Percentiles rank a stretch among this genome's conserved stretches.
phyloP scores from a whole-genome alignment of 1,140 invertebrate genomes.

The Diachasmimorpha longicaudata region DNA sequence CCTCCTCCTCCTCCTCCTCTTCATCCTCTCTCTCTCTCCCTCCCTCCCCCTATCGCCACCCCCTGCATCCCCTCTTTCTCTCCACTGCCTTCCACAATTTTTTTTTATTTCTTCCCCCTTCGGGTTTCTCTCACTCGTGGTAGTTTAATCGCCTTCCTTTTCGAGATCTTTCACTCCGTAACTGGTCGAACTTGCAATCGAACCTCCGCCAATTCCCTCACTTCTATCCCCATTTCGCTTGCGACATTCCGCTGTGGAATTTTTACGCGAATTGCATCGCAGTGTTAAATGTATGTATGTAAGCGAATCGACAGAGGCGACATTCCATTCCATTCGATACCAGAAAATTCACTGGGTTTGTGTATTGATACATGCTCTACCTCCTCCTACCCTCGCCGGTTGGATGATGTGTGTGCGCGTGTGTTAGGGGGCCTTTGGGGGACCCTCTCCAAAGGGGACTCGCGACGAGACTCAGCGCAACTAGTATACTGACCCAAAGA shows the following conservation, averaged over 20 bases:
- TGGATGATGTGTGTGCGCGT: not conserved
- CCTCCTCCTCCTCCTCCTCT: slow-evolving; percentile 19
- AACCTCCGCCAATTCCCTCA: slow-evolving; percentile 31
- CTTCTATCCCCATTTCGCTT: slow-evolving; percentile 6
- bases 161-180: slow-evolving; percentile 52
- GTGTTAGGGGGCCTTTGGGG: slow-evolving; percentile 10
- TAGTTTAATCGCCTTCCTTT: slow-evolving; percentile 50
- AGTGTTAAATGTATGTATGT: slow-evolving; percentile 4
- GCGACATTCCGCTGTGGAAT: slow-evolving; percentile 19
- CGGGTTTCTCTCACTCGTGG: slow-evolving; percentile 2
- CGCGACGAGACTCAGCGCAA: slow-evolving; percentile 29
- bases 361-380: not conserved
- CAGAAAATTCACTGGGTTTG: not conserved
- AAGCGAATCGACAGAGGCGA: slow-evolving; percentile 35
- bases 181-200: slow-evolving; percentile 44
- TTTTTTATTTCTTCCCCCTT: not conserved
- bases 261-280: slow-evolving; percentile 11
- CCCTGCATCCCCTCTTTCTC: slow-evolving; percentile 17
- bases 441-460: slow-evolving; percentile 13
- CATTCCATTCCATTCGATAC: slow-evolving; percentile 39
- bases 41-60: too few species aligned
- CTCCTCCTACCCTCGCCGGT: not conserved
- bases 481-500: slow-evolving; percentile 53
- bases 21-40: slow-evolving; percentile 28
- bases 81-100: not conserved